A percentile compares a stretch with the other conserved stretches of the same genome.
Evolutionary conservation across 2,113 vertebrate genomes (phyloP).

Genomic region (Puffinus mauretanicus): DNA sequence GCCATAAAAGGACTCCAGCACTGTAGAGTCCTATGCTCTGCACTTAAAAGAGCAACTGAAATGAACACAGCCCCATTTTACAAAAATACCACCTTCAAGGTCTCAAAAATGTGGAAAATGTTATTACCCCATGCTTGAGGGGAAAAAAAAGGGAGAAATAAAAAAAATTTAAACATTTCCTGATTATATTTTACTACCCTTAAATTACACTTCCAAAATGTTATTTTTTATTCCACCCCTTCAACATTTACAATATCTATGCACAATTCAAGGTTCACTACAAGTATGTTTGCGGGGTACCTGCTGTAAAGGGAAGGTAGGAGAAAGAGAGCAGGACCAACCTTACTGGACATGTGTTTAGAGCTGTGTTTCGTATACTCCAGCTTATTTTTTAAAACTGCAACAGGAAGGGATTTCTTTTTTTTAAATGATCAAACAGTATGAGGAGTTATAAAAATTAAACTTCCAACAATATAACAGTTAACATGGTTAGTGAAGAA

Average conservation of each 20-base stretch:
- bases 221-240: background rate
- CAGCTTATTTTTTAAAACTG: background rate
- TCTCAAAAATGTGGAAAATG: background rate
- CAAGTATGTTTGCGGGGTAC: background rate
- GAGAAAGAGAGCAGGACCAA: background rate
- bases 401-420: background rate
- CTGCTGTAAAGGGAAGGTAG: background rate
- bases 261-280: background rate
- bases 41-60: background rate
- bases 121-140: background rate
- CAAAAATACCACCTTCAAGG: conserved; percentile 15
- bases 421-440: background rate
- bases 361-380: background rate
- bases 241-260: background rate
- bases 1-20: background rate
- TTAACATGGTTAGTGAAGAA: background rate
- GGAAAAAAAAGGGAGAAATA: background rate
- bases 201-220: background rate
- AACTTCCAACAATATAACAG: background rate
- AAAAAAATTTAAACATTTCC: background rate
- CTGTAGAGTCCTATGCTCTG: background rate
- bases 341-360: background rate
- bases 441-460: background rate
- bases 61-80: conserved; percentile 16
- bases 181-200: conserved; percentile 5